Evolutionary conservation across 2,113 vertebrate species (phyloP).

Genomic region (Muntiacus muntjak): DNA sequence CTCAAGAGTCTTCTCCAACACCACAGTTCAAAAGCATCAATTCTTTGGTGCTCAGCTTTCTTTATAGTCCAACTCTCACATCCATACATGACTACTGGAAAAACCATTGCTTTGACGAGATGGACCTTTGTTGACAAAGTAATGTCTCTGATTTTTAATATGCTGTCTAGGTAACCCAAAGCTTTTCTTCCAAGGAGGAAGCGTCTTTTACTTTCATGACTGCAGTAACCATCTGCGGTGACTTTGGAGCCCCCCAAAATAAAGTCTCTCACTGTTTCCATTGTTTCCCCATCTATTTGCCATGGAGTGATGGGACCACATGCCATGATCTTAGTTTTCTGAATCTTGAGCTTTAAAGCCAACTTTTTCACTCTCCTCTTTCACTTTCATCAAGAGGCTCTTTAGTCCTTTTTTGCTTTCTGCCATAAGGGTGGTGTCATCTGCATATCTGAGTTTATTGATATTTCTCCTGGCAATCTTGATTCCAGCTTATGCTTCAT

Average conservation of each 20-base stretch:
- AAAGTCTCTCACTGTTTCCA: neutral
- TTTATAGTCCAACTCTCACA: neutral
- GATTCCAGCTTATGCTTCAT: neutral
- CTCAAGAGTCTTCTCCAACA: neutral
- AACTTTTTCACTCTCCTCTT: neutral
- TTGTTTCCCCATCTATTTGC: neutral
- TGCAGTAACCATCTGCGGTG: neutral
- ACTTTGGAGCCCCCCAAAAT: neutral
- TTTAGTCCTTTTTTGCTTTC: neutral
- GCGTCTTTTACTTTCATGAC: neutral
- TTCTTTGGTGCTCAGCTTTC: neutral
- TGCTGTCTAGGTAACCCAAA: neutral
- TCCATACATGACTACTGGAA: neutral
- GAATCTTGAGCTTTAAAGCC: neutral
- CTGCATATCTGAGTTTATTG: neutral
- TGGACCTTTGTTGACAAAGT: neutral
- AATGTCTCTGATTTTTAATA: neutral
- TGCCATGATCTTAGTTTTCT: neutral
- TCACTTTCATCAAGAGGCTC: neutral
- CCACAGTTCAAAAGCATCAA: neutral
- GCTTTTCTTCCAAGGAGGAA: neutral
- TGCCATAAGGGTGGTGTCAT: neutral
- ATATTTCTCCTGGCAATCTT: accelerated
- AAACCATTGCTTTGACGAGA: neutral
- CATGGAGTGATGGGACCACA: neutral